A percentile compares a stretch with the other conserved stretches of the same genome.
Evolutionary conservation across 1,140 invertebrate species (phyloP).

Genomic region (Nasonia vitripennis): DNA sequence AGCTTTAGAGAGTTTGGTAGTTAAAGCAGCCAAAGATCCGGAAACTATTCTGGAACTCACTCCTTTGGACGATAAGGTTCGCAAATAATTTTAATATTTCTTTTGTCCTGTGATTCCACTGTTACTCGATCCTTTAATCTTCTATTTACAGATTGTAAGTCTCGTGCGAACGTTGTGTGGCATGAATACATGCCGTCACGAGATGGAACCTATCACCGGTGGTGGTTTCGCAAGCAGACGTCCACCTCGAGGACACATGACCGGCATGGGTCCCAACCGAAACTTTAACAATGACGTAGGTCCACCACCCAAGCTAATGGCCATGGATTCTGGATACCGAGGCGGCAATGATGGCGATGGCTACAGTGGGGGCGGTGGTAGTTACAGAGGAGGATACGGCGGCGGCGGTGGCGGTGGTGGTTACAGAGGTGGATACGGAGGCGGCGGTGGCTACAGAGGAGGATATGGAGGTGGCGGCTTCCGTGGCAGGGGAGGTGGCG

Average conservation of each 20-base stretch:
- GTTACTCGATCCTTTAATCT: not conserved
- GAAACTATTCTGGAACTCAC: conserved; percentile 79
- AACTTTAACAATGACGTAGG: conserved; percentile 55
- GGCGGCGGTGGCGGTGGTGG: conserved; percentile 16
- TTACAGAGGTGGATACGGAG: conserved; percentile 64
- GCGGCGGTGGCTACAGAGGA: conserved; percentile 57
- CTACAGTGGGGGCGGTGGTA: conserved; percentile 60
- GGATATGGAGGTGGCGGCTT: conserved; percentile 62
- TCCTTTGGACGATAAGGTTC: conserved; percentile 76
- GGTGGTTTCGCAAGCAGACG: conserved; percentile 71
- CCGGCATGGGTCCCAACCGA: conserved; percentile 49
- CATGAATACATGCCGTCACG: conserved; percentile 83
- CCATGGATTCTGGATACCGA: conserved; percentile 57
- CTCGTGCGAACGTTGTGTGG: conserved; percentile 83
- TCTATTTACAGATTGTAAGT: conserved; percentile 75
- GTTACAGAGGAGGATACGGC: conserved; percentile 8
- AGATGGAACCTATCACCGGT: conserved; percentile 76
- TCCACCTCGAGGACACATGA: conserved; percentile 67
- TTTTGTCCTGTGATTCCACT: conserved; percentile 8
- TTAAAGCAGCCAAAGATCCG: conserved; percentile 86
- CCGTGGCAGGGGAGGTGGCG: conserved; percentile 2
- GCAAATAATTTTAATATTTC: conserved; percentile 30
- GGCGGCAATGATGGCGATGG: conserved; percentile 58
- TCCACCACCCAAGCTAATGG: conserved; percentile 62
- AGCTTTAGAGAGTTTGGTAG: conserved; percentile 89